Conservation (phyloP, 1,140 invertebrate species). For the Leptinotarsa texana region DNA sequence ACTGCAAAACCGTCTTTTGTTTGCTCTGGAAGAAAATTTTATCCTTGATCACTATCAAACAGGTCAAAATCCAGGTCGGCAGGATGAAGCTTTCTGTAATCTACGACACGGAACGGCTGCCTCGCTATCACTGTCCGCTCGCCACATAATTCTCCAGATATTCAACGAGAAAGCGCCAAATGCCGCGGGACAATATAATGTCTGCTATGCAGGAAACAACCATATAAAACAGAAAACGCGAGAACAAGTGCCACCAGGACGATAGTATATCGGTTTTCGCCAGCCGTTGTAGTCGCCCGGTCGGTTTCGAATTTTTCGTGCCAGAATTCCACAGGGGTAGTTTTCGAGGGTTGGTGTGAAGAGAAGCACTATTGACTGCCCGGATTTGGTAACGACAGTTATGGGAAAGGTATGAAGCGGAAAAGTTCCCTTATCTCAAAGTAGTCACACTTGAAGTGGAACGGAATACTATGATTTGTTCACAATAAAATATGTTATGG, state of each 20-base stretch:
- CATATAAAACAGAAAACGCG: conserved; percentile 34
- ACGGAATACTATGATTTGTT: too few relatives aligned
- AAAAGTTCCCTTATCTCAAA: too few relatives aligned
- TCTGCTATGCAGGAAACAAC: conserved; percentile 31
- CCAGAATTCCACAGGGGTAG: conserved; percentile 1
- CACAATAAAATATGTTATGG: too few relatives aligned
- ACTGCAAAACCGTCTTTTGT: too few relatives aligned
- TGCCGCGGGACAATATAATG: conserved; percentile 37
- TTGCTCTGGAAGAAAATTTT: too few relatives aligned
- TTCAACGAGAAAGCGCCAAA: conserved; percentile 28
- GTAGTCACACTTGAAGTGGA: too few relatives aligned
- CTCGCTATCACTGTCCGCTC: neutral
- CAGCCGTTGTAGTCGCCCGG: conserved; percentile 7
- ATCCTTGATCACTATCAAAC: too few relatives aligned
- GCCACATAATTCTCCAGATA: conserved; percentile 27
- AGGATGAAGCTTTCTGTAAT: neutral
- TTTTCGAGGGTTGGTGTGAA: neutral
- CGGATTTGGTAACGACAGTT: too few relatives aligned
- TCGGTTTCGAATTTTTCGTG: neutral
- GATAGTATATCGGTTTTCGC: conserved; percentile 31
- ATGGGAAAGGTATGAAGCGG: too few relatives aligned
- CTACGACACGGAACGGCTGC: neutral
- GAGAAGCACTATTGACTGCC: too few relatives aligned
- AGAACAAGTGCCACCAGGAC: conserved; percentile 32
- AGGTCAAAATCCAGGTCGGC: too few relatives aligned